Evolutionary conservation across 2,888 invertebrate genomes (phyloP).

Genomic region (Lordiphosa fenestrarum): DNA sequence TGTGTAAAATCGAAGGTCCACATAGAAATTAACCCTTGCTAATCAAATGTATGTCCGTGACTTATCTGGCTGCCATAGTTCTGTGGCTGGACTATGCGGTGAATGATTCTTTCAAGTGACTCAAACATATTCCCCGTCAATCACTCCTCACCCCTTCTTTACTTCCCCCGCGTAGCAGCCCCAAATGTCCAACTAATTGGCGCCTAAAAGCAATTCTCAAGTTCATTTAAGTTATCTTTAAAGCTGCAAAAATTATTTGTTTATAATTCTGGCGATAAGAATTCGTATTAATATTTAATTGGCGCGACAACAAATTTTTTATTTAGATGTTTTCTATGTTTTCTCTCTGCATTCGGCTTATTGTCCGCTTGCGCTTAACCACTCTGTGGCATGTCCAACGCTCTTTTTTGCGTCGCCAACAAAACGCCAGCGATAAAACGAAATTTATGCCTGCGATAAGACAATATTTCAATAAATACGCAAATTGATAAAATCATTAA

Average conservation of each 20-base stretch:
- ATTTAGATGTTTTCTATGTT: constrained; percentile 5
- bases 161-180: too few species aligned
- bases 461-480: constrained; percentile 23
- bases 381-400: constrained; percentile 18
- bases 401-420: constrained; percentile 22
- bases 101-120: too few species aligned
- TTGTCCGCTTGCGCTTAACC: constrained; percentile 13
- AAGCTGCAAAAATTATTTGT: constrained; percentile 6
- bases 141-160: too few species aligned
- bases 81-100: too few species aligned
- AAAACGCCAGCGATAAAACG: constrained; percentile 57
- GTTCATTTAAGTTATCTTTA: constrained; percentile 14
- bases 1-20: too few species aligned
- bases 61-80: too few species aligned
- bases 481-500: constrained; percentile 31
- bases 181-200: too few species aligned
- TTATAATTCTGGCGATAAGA: constrained; percentile 7
- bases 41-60: too few species aligned
- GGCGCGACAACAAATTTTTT: constrained; percentile 14
- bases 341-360: constrained; percentile 21
- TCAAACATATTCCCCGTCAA: too few species aligned
- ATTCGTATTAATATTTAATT: constrained; percentile 7
- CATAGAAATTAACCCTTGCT: too few species aligned
- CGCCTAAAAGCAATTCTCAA: constrained; percentile 7
- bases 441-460: constrained; percentile 55